Base-by-base conservation (phyloP, 2,888 invertebrate species). In the Plebejus melissa region DNA sequence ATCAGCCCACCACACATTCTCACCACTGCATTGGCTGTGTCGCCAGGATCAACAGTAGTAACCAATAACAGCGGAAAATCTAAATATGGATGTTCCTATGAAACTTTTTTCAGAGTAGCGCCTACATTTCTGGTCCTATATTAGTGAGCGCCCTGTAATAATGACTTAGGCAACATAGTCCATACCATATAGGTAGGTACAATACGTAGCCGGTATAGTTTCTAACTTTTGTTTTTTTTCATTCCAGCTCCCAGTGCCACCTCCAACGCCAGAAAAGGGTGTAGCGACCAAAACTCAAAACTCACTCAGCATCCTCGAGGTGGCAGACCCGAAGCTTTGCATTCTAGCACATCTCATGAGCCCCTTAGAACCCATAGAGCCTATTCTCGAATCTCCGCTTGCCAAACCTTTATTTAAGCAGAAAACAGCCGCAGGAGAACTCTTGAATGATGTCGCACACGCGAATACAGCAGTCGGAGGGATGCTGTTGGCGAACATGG, bases 271-370 rank as follows among this genome's bases (percentile, higher is more conserved):
- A 81, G 96, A 96, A 82, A 94, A 94, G 83, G 94, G 94, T 76
- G 94, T 94, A 77, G 88, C 94, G 81, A 94, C 94, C 76, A 96
- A 96, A 85, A 84, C 94, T 88, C 94, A 94, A 91, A 90, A 95
- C 84, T 95, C 95, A 58, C 93, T 97, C 74, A 97, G 96, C 82
- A 95, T 97, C 74, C 93, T 97, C 74, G 97, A 97, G 89, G 96
- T 98, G 77, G 97, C 98, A 76, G 98, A 98, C 90, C 98, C 98
- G 2, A 98, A 98, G 88, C 94, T 97, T 80, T 97, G 97, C 89
- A 96, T 98, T 83, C 91, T 98, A 79, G 97, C 97, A 75, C 98
- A 98, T 87, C 94, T 98, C 81, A 98, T 98, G 98, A 97, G 97
- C 82, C 97, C 97, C 0, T 86, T 98, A 84, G 97, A 97, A 86